phyloP scores from a whole-genome alignment of 2,888 invertebrate species.

The Amiota communis region DNA sequence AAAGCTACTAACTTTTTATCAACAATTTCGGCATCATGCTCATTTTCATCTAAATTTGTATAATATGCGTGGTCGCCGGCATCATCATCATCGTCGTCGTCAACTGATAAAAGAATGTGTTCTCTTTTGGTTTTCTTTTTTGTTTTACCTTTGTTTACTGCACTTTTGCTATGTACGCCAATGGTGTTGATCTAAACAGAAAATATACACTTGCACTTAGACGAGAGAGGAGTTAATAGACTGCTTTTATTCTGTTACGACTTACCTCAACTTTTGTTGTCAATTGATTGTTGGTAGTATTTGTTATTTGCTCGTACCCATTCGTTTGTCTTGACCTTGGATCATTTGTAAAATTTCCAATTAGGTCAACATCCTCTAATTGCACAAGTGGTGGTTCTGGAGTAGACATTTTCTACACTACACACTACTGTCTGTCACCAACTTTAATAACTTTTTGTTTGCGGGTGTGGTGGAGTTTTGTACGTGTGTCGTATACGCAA shows the following conservation, averaged over 20 bases:
- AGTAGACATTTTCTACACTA: conserved; percentile 74
- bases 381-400: conserved; percentile 79
- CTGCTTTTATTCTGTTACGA: not conserved
- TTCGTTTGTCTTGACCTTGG: conserved; percentile 23
- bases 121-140: conserved; percentile 56
- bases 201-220: not conserved
- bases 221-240: not conserved
- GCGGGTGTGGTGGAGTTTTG: conserved; percentile 14
- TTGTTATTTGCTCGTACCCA: conserved; percentile 24
- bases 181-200: conserved; percentile 62
- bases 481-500: conserved; percentile 33
- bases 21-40: conserved; percentile 34
- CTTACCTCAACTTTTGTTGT: conserved; percentile 63
- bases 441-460: not conserved
- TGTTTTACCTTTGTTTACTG: conserved; percentile 53
- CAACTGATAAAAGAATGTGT: conserved; percentile 62
- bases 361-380: conserved; percentile 76
- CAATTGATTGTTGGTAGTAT: conserved; percentile 45
- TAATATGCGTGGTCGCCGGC: conserved; percentile 46
- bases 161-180: conserved; percentile 50
- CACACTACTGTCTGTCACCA: not conserved
- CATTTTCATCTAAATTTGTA: conserved; percentile 11
- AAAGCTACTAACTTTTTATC: not conserved
- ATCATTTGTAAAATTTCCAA: conserved; percentile 62
- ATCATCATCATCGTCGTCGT: conserved; percentile 47